Base-by-base conservation (phyloP, 2,113 vertebrate genomes). In the Melospiza georgiana region DNA sequence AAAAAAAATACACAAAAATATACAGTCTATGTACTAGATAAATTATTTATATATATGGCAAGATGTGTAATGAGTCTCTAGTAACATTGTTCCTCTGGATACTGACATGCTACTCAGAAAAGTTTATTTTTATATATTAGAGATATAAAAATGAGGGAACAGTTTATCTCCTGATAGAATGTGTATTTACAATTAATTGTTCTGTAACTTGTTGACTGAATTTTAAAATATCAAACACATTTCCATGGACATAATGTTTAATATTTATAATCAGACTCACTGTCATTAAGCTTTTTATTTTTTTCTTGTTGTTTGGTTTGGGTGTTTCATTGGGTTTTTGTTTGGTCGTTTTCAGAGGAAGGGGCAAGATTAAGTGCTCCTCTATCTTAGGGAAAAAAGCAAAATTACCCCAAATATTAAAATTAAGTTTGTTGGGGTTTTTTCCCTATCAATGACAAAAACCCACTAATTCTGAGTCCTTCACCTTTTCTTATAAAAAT, bases 11-110 rank as follows among this genome's bases (percentile, higher is more conserved):
- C 90, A 97, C 90, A 94, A 96, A 96, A 97, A 94, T 97, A 88
- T 94, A 96, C 90, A 95, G 68, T 78, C 93, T 95, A 95, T 91
- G 90, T 95, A 95, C 95, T 96, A 93, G 89, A 94, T 96, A 97
- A 88, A 94, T 95, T 94, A 92, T 89, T 96, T 97, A 81, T 95
- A 97, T 93, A 90, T 96, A 85, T 96, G 96, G 83, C 80, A 79
- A 94, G 87, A 96, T 93, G 94, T 95, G 66, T 46, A 76, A 95
- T 15, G 9, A 93, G 65, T 94, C 58, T 96, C 76, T 80, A 79
- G 54, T 62, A 94, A 76, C 2, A 3, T 74, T 86, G 44, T 27
- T 95, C 96, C 93, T 96, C 94, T 96, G 95, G 96, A 95, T 94
- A 98, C 88, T 95, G 93, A 96, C 95, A 93, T 37, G 66, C 17